A percentile compares a stretch with the other conserved stretches of the same genome.
Conservation (phyloP, 2,113 vertebrate genomes). For the Regulus satrapa region DNA sequence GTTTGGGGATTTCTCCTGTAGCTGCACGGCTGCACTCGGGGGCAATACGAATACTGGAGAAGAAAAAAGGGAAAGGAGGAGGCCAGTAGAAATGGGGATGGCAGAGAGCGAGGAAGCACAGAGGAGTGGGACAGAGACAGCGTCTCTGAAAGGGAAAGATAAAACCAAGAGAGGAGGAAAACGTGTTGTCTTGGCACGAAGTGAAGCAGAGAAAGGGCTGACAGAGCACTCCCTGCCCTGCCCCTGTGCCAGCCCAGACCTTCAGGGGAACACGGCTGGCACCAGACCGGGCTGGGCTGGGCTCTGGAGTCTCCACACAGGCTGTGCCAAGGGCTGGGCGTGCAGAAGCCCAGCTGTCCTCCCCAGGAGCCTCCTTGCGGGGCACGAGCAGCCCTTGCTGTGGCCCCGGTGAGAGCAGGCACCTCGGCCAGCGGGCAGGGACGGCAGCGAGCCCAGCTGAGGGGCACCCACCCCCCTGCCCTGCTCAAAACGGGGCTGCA, state of each 20-base stretch:
- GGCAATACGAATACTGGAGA: background rate
- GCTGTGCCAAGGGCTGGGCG: background rate
- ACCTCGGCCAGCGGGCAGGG: no score
- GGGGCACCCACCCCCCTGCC: background rate
- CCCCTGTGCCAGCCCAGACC: fast-evolving
- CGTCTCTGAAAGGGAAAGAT: background rate
- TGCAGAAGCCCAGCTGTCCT: background rate
- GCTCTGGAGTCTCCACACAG: background rate
- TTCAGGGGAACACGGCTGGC: background rate
- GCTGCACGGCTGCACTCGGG: background rate
- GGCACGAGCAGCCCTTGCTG: background rate
- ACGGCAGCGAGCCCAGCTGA: no score
- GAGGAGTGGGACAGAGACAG: background rate
- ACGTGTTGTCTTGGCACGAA: background rate
- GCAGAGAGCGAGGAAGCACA: background rate
- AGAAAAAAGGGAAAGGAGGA: background rate
- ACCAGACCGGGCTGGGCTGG: fast-evolving
- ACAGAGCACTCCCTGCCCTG: background rate
- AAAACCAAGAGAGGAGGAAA: background rate
- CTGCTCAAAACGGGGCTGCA: fast-evolving
- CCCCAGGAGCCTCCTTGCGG: fast-evolving
- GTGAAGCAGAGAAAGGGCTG: background rate
- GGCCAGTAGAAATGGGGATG: background rate
- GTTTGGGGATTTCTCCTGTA: background rate
- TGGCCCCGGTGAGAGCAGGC: background rate